Evolutionary conservation across 2,888 invertebrate species (phyloP).

Genomic region (Polymixis flavicincta): DNA sequence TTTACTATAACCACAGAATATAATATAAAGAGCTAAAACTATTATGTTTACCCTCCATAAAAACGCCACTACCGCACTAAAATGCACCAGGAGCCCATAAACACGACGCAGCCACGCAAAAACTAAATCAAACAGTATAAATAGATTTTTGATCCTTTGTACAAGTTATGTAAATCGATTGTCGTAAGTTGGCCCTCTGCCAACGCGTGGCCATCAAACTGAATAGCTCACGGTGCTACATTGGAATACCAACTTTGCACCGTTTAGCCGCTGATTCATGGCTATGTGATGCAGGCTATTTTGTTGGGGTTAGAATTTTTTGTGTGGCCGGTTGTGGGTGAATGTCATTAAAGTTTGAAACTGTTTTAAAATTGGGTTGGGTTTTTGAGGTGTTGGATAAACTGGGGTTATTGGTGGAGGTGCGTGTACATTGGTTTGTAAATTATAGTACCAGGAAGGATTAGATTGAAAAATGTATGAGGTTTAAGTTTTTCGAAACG

Average conservation of each 20-base stretch:
- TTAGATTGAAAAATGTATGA: neutral
- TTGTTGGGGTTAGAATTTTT: constrained; percentile 59
- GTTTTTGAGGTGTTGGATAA: constrained; percentile 19
- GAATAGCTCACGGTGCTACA: constrained; percentile 72
- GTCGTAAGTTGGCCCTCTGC: constrained; percentile 74
- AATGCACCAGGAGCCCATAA: constrained; percentile 39
- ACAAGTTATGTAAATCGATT: constrained; percentile 76
- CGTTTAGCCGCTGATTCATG: constrained; percentile 64
- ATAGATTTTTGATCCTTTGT: constrained; percentile 67
- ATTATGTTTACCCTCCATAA: constrained; percentile 5
- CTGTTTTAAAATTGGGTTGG: constrained; percentile 24
- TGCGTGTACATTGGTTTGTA: neutral
- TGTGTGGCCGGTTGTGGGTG: constrained; percentile 32
- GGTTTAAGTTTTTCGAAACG: neutral
- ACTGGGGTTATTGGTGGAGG: neutral
- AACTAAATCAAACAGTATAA: constrained; percentile 58
- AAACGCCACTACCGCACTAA: constrained; percentile 4
- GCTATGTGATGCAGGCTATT: constrained; percentile 57
- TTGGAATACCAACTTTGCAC: constrained; percentile 68
- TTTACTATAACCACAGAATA: neutral
- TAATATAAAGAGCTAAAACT: neutral
- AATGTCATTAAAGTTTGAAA: constrained; percentile 47
- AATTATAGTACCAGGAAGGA: neutral
- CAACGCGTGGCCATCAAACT: constrained; percentile 78
- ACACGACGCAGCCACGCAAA: constrained; percentile 38